Evolutionary conservation across 2,113 vertebrate genomes (phyloP).

Genomic region (Pollimyrus isidori): DNA sequence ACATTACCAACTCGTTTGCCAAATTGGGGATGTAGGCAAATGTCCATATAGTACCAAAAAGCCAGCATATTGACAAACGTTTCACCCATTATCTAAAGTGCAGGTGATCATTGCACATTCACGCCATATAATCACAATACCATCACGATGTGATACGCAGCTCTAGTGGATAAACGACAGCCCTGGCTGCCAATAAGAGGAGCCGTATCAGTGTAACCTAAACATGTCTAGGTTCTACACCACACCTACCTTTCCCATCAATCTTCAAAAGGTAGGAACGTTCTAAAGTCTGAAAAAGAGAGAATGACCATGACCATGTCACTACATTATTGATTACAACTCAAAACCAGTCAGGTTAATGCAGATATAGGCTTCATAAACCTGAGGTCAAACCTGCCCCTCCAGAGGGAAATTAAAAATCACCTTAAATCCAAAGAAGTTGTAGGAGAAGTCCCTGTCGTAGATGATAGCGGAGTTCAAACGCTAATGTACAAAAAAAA

Average conservation of each 20-base stretch:
- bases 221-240: background rate
- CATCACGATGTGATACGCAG: no score
- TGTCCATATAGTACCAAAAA: background rate
- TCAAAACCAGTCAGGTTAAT: background rate
- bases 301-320: background rate
- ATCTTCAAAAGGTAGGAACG: slow-evolving; percentile 91
- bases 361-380: background rate
- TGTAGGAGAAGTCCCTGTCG: slow-evolving; percentile 93
- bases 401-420: slow-evolving; percentile 17
- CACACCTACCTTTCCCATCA: slow-evolving; percentile 79
- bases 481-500: slow-evolving; percentile 57
- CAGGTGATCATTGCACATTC: background rate
- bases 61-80: background rate
- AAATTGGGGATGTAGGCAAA: background rate
- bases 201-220: background rate
- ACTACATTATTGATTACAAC: background rate
- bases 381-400: background rate
- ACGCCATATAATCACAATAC: background rate
- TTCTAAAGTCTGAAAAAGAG: slow-evolving; percentile 73
- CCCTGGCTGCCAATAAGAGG: background rate
- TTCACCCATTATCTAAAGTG: background rate
- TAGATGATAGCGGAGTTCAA: slow-evolving; percentile 95
- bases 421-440: slow-evolving; percentile 98
- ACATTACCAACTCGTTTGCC: background rate
- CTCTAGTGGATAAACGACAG: background rate